phyloP scores from a whole-genome alignment of 2,888 invertebrate species.

The Archips crataeganus region DNA sequence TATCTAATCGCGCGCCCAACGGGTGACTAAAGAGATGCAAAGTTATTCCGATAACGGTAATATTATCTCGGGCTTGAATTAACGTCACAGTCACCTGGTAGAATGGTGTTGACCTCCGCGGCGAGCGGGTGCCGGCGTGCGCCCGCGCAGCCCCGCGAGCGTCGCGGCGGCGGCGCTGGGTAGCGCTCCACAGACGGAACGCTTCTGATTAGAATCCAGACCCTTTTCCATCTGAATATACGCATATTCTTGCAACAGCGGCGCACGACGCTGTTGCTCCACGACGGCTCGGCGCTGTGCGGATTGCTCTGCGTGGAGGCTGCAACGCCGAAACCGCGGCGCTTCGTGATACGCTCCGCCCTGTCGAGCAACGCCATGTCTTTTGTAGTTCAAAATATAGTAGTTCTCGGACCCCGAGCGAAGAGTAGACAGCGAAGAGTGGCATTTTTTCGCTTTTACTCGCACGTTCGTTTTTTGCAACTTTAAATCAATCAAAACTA shows the following conservation, averaged over 20 bases:
- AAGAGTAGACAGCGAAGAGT: too few species aligned
- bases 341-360: conserved; percentile 4
- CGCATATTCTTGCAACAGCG: conserved; percentile 23
- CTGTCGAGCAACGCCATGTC: background rate
- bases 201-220: conserved; percentile 24
- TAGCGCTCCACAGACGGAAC: background rate
- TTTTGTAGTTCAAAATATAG: background rate
- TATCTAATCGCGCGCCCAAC: conserved; percentile 35
- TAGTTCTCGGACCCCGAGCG: background rate
- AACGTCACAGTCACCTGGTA: conserved; percentile 20
- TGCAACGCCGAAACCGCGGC: background rate
- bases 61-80: conserved; percentile 28
- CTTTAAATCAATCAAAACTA: too few species aligned
- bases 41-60: conserved; percentile 41
- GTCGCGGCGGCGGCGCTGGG: too few species aligned
- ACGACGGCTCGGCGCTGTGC: background rate
- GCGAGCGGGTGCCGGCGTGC: background rate
- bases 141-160: background rate
- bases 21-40: conserved; percentile 36
- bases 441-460: too few species aligned
- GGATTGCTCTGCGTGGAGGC: background rate
- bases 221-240: conserved; percentile 16
- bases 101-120: conserved; percentile 30
- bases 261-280: conserved; percentile 22
- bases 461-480: too few species aligned